Percentiles rank a stretch among this genome's conserved stretches.
phyloP scores from a whole-genome alignment of 2,797 vertebrate genomes.

The Cryptoprocta ferox region DNA sequence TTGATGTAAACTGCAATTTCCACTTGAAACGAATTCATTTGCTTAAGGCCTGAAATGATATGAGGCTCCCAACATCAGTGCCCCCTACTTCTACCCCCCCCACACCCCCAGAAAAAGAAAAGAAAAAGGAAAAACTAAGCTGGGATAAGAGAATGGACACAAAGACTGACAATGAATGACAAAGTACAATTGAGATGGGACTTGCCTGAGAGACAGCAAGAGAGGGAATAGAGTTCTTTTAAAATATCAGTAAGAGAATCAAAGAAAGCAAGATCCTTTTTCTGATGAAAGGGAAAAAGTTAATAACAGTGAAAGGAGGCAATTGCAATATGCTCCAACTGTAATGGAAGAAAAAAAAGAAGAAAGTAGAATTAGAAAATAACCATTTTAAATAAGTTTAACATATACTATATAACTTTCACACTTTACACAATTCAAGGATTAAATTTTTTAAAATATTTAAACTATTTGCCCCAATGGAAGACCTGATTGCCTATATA shows the following conservation, averaged over 20 bases:
- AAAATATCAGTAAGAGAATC: slow-evolving; percentile 82
- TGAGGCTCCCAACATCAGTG: slow-evolving; percentile 1
- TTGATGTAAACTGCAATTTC: not conserved
- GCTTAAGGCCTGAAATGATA: slow-evolving; percentile 36
- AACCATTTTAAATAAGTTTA: slow-evolving; percentile 66
- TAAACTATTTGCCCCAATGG: slow-evolving; percentile 29
- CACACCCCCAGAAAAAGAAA: not conserved
- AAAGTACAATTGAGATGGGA: slow-evolving; percentile 71
- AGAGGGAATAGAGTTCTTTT: slow-evolving; percentile 73
- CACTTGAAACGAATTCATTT: slow-evolving; percentile 43
- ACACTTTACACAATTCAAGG: not conserved
- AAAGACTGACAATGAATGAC: slow-evolving; percentile 76
- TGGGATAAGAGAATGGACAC: slow-evolving; percentile 68
- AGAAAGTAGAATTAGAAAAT: slow-evolving; percentile 60
- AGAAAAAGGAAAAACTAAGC: slow-evolving; percentile 43
- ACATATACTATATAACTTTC: not conserved
- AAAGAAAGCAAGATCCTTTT: slow-evolving; percentile 78
- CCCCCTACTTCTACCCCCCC: not conserved
- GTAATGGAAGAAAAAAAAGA: slow-evolving; percentile 63
- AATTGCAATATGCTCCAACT: slow-evolving; percentile 63
- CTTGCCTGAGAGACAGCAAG: slow-evolving; percentile 71
- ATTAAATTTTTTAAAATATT: slow-evolving; percentile 53
- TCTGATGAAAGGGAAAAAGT: slow-evolving; percentile 78
- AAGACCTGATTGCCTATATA: not conserved
- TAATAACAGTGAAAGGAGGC: slow-evolving; percentile 77